phyloP scores from a whole-genome alignment of 2,113 vertebrate species.

The Bolborhynchus lineola region DNA sequence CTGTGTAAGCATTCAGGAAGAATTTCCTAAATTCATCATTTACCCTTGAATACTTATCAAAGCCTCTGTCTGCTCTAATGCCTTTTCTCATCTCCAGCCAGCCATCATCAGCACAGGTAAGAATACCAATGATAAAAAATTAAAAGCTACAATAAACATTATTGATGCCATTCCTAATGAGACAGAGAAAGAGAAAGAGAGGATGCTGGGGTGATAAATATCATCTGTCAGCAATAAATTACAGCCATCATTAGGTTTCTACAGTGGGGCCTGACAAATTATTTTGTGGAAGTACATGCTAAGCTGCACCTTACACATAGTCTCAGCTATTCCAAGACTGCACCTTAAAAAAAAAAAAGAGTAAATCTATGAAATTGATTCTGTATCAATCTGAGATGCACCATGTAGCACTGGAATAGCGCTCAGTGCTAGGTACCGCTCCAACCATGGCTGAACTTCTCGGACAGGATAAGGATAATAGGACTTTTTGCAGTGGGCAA shows the following conservation, averaged over 20 bases:
- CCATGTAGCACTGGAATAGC: neutral
- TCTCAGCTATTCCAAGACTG: neutral
- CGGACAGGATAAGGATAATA: neutral
- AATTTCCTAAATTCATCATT: neutral
- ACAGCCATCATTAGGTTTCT: slow-evolving; percentile 50
- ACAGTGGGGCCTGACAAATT: slow-evolving; percentile 50
- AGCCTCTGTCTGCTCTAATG: neutral
- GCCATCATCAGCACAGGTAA: slow-evolving; percentile 34
- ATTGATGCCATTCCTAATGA: slow-evolving; percentile 65
- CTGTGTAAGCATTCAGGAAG: neutral
- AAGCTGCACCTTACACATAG: neutral
- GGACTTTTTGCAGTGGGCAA: neutral
- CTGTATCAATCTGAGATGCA: neutral
- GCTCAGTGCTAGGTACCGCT: neutral
- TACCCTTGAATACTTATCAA: neutral
- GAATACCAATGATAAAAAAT: slow-evolving; percentile 64
- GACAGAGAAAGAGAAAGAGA: slow-evolving; percentile 22
- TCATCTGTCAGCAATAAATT: slow-evolving; percentile 57
- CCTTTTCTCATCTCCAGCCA: slow-evolving; percentile 24
- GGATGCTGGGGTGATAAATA: slow-evolving; percentile 50
- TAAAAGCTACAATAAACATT: slow-evolving; percentile 73
- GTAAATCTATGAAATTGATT: neutral
- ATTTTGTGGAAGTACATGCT: slow-evolving; percentile 21
- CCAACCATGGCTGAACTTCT: rapidly evolving
- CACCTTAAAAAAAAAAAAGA: neutral